Percentiles rank a stretch among this genome's conserved stretches.
Conservation (phyloP, 2,888 invertebrate species). For the Lepetodrilus schrolli region DNA sequence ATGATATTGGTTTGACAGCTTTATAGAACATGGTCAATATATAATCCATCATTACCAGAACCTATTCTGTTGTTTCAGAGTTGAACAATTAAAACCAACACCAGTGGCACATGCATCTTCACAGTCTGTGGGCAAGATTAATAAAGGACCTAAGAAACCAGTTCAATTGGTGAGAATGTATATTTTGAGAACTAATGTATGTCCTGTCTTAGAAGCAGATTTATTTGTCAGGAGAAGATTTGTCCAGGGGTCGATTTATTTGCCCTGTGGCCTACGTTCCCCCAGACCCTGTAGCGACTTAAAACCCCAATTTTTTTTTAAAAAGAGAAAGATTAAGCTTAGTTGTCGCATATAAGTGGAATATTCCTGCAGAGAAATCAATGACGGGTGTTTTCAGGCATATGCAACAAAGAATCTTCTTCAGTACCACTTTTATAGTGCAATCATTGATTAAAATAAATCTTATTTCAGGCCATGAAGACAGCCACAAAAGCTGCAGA, state of each 20-base stretch:
- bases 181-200: neutral
- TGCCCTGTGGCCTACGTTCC: neutral
- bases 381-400: too few relatives aligned
- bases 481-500: slow-evolving; percentile 24
- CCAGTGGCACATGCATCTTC: neutral
- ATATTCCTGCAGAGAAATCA: too few relatives aligned
- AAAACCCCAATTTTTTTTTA: neutral
- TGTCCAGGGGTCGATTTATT: neutral
- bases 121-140: neutral
- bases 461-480: too few relatives aligned
- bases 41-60: neutral
- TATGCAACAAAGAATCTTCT: too few relatives aligned
- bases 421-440: neutral
- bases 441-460: too few relatives aligned
- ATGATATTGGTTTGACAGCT: neutral
- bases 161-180: neutral
- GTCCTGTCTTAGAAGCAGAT: too few relatives aligned
- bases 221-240: neutral
- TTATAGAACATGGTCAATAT: neutral
- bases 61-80: neutral
- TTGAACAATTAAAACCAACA: neutral
- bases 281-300: neutral
- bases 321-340: neutral
- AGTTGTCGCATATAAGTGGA: too few relatives aligned
- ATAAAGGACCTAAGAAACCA: neutral